Percentiles rank a stretch among this genome's conserved stretches.
phyloP scores from a whole-genome alignment of 2,113 vertebrate species.

The Bos indicus region DNA sequence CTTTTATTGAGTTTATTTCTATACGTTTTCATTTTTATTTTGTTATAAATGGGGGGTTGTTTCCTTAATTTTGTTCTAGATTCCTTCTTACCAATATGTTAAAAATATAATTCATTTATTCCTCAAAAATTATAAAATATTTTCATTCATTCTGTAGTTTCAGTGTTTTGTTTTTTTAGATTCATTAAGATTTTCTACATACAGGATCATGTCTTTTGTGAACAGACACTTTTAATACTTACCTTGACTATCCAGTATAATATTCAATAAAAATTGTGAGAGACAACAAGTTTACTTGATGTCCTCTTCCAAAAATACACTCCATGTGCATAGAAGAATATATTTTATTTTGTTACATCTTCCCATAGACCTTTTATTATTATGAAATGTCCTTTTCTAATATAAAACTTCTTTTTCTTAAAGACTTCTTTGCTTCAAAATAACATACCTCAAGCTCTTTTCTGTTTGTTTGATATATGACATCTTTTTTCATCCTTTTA shows the following conservation, averaged over 20 bases:
- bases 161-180: not conserved
- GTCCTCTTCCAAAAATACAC: not conserved
- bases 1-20: not conserved
- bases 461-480: not conserved
- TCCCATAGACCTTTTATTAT: not conserved
- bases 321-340: not conserved
- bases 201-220: not conserved
- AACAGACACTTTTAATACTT: not conserved
- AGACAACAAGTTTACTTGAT: not conserved
- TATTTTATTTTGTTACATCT: not conserved
- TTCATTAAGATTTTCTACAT: not conserved
- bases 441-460: not conserved
- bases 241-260: not conserved
- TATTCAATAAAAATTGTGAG: not conserved
- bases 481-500: not conserved
- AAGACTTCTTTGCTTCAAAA: not conserved
- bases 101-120: not conserved
- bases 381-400: not conserved
- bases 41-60: not conserved
- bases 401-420: not conserved
- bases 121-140: not conserved
- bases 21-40: not conserved
- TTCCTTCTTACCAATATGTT: not conserved
- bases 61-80: not conserved
- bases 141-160: not conserved